Base-by-base conservation (phyloP, 2,888 invertebrate species). In the Drosophila nr. medialis region DNA sequence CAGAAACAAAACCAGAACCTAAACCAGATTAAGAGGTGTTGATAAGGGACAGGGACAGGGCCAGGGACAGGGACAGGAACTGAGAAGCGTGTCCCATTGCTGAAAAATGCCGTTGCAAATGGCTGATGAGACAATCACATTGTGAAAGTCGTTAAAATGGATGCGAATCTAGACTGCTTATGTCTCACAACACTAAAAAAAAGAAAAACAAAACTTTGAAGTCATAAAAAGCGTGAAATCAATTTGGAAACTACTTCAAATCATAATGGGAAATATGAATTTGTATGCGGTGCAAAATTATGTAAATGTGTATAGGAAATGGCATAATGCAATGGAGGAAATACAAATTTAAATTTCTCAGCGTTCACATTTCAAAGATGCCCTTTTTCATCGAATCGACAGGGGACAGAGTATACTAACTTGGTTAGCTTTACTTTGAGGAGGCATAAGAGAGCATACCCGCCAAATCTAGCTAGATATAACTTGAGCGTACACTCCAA, bases 21-120 rank as follows among this genome's bases (percentile, higher is more conserved):
- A 74, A 84, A 89, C 89, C 89, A 85, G 90, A 87, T 85, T 85
- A 89, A 84, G 87, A 81, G 75, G 49, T 74, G 68, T 53, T 62
- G 85, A 87, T 89, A 89, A 87, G 85, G 73, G 70, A 68, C 77
- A 63, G 32, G 30, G 30, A 0, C 10, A 32, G 32, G 8, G 29
- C 24, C 24, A 24, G 24, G 30, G 10, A 10, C 30, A 29, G 29
- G 7, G 29, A 29, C 29, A 10, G 32, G 54, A 21, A 49, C 67
- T 59, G 56, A 56, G 24, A 49, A 42, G 59, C 51, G 24, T 50
- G 29, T 50, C 27, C 27, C 58, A 61, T 49, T 54, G 49, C 29
- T 50, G 29, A 58, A 63, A 72, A 67, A 48, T 60, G 75, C 80
- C 80, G 75, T 77, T 77, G 42, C 24, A 48, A 51, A 49, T 54